Base-by-base conservation (phyloP, 2,888 invertebrate genomes). In the Cylloceria caligata region DNA sequence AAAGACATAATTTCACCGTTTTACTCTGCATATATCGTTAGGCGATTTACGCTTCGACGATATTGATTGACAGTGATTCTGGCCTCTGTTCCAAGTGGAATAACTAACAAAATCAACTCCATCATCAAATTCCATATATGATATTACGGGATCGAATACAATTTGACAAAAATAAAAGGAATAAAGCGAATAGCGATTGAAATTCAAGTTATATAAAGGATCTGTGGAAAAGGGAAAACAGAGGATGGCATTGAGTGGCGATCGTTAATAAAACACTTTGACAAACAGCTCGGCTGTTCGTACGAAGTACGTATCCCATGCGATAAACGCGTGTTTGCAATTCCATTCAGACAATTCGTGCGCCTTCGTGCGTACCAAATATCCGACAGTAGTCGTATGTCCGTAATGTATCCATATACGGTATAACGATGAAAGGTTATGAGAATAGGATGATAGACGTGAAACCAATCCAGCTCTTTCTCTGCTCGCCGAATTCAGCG, bases 391-490 rank as follows among this genome's bases (percentile, higher is more conserved):
- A 55, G 60, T 60, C 42, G 19, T 62, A 73, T 64, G 13, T 13
- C 16, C 24, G 34, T 34, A 60, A 34, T 60, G 60, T 34, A 6
- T 60, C 60, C 60, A 45, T 30, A 67, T 55, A 30, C 30, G 36
- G 42, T 60, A 79, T 42, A 64, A 64, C 65, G 45, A 64, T 30
- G 71, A 74, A 82, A 69, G 74, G 42, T 68, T 55, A 57, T 30
- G 60, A n/a, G 68, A 49, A 36, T 71, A 62, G 42, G 19, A 39
- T 65, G 55, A 47, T 57, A 78, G 71, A 71, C 68, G 62, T 69
- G 69, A 72, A 80, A 65, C 69, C 64, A 79, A 77, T 77, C 65
- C 42, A 39, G 62, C 62, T 69, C 36, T 76, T 60, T 49, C 57
- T 21, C 39, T 52, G 62, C 30, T 68, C 60, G 36, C 64, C 52